phyloP scores from a whole-genome alignment of 2,113 vertebrate genomes.

The Gobiocypris rarus region DNA sequence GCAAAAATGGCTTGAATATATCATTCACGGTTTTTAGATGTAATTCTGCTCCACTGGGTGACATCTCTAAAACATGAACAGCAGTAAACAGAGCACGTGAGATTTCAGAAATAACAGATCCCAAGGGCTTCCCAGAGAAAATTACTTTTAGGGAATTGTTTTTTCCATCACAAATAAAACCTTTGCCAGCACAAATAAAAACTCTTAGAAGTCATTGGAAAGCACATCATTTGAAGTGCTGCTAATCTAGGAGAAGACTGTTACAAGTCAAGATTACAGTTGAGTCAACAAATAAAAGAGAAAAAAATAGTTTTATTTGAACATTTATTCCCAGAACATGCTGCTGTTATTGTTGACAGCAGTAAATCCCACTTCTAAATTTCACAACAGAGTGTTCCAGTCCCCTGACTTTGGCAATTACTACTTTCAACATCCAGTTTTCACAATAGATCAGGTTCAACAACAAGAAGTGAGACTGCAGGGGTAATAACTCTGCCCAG shows the following conservation, averaged over 20 bases:
- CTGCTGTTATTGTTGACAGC: slow-evolving; percentile 13
- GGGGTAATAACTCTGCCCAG: not conserved
- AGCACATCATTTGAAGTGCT: slow-evolving; percentile 18
- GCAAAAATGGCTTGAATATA: not conserved
- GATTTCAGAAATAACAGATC: slow-evolving; percentile 22
- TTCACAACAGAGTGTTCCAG: slow-evolving; percentile 42
- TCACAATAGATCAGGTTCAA: slow-evolving; percentile 29
- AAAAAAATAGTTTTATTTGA: not conserved
- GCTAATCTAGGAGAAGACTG: slow-evolving; percentile 30
- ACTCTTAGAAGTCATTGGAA: slow-evolving; percentile 33
- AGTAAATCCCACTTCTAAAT: slow-evolving; percentile 29
- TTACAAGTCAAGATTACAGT: slow-evolving; percentile 48
- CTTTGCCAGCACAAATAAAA: slow-evolving; percentile 35
- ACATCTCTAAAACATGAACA: not conserved
- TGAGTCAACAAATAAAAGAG: slow-evolving; percentile 17
- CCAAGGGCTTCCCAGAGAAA: slow-evolving; percentile 36
- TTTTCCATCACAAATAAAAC: slow-evolving; percentile 18
- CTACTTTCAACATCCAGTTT: slow-evolving; percentile 28
- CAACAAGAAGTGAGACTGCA: slow-evolving; percentile 2
- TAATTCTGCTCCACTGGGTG: not conserved
- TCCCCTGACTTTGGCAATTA: slow-evolving; percentile 40
- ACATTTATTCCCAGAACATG: slow-evolving; percentile 37
- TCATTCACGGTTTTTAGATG: not conserved
- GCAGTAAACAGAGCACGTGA: slow-evolving; percentile 8
- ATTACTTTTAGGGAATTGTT: slow-evolving; percentile 43